Conservation (phyloP, 2,888 invertebrate species). For the Criorhina ranunculi region DNA sequence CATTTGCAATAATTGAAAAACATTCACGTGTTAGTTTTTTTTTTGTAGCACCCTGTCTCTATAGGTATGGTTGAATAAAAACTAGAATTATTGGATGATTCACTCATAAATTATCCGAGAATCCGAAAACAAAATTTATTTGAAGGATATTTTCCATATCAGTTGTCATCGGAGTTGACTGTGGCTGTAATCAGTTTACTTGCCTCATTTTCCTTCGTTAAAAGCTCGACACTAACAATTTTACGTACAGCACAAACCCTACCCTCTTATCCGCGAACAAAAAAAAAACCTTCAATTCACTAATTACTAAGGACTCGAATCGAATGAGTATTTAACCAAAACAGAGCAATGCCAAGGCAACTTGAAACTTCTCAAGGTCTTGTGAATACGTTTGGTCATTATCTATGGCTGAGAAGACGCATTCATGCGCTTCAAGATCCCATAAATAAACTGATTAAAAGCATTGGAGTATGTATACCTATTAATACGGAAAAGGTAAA, state of each 20-base stretch:
- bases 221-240: background rate
- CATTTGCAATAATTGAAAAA: too few species aligned
- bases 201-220: background rate
- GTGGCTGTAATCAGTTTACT: background rate
- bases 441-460: conserved; percentile 17
- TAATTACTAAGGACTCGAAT: conserved; percentile 12
- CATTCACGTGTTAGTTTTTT: too few species aligned
- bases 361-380: conserved; percentile 3
- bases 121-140: too few species aligned
- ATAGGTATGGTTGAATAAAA: too few species aligned
- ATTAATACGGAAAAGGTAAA: conserved; percentile 13
- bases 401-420: conserved; percentile 9
- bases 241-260: background rate
- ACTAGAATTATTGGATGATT: too few species aligned
- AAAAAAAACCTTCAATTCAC: background rate
- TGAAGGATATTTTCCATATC: too few species aligned
- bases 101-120: too few species aligned
- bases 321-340: background rate
- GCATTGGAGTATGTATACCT: background rate
- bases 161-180: background rate
- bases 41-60: too few species aligned
- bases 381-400: background rate
- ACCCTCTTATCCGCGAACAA: background rate
- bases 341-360: background rate
- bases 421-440: background rate